These are phyloP conservation scores for Dromococcyx pavoninus DNA, from an alignment of 2,797 vertebrate species.

Conservation along the genomic window DNA sequence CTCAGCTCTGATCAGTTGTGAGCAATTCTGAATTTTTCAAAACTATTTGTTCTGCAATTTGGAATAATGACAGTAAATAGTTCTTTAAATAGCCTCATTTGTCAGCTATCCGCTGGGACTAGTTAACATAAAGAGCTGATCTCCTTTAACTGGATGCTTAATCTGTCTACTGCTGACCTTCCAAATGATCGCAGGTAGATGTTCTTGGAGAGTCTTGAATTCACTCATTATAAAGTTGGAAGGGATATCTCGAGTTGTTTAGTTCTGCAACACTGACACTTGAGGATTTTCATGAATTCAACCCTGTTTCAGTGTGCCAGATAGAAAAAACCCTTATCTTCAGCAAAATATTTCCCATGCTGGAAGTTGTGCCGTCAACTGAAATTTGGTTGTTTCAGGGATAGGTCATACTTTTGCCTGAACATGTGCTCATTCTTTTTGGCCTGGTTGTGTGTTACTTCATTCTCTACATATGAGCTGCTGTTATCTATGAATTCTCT, in stretches of 20 bases:
- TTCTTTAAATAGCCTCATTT: slow-evolving; percentile 56
- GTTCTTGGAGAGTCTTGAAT: neutral
- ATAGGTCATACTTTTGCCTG: neutral
- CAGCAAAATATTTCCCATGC: neutral
- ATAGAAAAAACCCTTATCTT: neutral
- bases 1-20: slow-evolving; percentile 16
- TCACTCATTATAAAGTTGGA: neutral
- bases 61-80: slow-evolving; percentile 49
- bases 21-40: slow-evolving; percentile 36
- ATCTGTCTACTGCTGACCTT: slow-evolving; percentile 20
- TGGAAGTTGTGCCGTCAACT: neutral
- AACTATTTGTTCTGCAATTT: slow-evolving; percentile 50
- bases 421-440: neutral
- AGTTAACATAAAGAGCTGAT: slow-evolving; percentile 37
- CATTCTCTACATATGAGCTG: neutral
- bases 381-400: neutral
- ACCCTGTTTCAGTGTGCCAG: neutral
- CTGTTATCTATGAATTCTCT: neutral
- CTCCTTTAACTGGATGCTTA: slow-evolving; percentile 21
- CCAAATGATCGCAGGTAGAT: slow-evolving; percentile 15
- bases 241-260: neutral
- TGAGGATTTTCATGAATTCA: neutral
- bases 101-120: slow-evolving; percentile 34
- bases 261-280: neutral
- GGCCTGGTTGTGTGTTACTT: neutral